Percentiles rank a stretch among this genome's conserved stretches.
Conservation (phyloP, 2,888 invertebrate species). For the Selenia dentaria region DNA sequence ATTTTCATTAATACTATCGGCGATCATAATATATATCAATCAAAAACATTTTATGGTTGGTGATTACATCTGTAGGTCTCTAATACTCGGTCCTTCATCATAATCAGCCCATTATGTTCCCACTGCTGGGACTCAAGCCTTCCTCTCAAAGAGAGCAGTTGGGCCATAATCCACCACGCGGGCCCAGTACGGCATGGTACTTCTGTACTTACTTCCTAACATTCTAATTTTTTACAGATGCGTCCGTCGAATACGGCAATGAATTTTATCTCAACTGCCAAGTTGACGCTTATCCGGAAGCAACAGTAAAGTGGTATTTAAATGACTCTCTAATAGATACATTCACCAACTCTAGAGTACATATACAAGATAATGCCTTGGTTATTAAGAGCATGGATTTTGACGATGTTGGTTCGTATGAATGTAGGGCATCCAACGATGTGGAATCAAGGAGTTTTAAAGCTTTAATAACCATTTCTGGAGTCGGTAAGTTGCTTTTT, state of each 20-base stretch:
- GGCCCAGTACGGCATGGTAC: too few species aligned
- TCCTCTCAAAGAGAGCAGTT: too few species aligned
- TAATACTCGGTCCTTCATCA: too few species aligned
- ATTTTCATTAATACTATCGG: too few species aligned
- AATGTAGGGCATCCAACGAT: constrained; percentile 54
- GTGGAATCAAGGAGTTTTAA: constrained; percentile 38
- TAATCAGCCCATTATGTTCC: too few species aligned
- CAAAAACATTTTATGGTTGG: too few species aligned
- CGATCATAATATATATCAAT: too few species aligned
- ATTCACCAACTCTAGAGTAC: constrained; percentile 39
- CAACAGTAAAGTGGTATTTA: constrained; percentile 58
- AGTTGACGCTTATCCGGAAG: constrained; percentile 64
- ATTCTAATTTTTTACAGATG: constrained; percentile 47
- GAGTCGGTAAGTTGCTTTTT: constrained; percentile 55
- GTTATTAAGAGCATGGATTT: constrained; percentile 59
- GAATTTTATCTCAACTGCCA: constrained; percentile 58
- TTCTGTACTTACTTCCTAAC: too few species aligned
- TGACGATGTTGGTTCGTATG: constrained; percentile 57
- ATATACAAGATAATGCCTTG: constrained; percentile 45
- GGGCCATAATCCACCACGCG: too few species aligned
- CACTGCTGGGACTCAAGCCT: too few species aligned
- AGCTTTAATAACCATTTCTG: constrained; percentile 55
- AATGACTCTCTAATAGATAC: constrained; percentile 49
- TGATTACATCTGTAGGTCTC: too few species aligned
- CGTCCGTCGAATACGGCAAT: constrained; percentile 55